A percentile compares a stretch with the other conserved stretches of the same genome.
Evolutionary conservation across 2,113 vertebrate genomes (phyloP).

Genomic region (Prunella fulvescens): DNA sequence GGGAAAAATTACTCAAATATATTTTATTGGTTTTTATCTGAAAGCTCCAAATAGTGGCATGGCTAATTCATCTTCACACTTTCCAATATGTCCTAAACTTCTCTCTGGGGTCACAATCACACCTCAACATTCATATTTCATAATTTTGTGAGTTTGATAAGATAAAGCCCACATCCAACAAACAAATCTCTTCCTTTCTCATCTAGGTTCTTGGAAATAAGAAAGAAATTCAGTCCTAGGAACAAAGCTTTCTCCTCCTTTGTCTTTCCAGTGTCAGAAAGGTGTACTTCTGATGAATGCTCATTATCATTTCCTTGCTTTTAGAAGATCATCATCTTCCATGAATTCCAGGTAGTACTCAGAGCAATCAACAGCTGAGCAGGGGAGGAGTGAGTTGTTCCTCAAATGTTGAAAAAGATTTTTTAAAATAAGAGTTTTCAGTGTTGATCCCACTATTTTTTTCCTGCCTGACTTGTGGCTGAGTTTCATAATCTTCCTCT

Average conservation of each 20-base stretch:
- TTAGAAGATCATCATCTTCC: not conserved
- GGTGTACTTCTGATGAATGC: not conserved
- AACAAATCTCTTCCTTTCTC: not conserved
- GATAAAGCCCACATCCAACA: not conserved
- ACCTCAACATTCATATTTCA: not conserved
- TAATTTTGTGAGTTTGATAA: not conserved
- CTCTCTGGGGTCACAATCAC: not conserved
- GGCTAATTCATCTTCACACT: not conserved
- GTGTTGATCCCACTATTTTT: too few species aligned
- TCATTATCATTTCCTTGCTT: not conserved
- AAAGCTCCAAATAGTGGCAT: not conserved
- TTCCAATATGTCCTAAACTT: not conserved
- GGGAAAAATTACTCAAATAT: not conserved
- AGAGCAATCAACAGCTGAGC: not conserved
- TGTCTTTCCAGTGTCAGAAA: not conserved
- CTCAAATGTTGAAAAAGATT: not conserved
- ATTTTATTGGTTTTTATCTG: not conserved
- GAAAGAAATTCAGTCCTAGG: not conserved
- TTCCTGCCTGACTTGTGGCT: not conserved
- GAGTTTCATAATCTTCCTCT: not conserved
- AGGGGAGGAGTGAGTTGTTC: not conserved
- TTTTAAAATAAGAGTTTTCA: not conserved
- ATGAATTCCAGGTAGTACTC: not conserved
- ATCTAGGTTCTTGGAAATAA: not conserved
- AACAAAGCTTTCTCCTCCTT: not conserved